A percentile compares a stretch with the other conserved stretches of the same genome.
Conservation (phyloP, 2,113 vertebrate genomes). For the Coptodon rendalli region DNA sequence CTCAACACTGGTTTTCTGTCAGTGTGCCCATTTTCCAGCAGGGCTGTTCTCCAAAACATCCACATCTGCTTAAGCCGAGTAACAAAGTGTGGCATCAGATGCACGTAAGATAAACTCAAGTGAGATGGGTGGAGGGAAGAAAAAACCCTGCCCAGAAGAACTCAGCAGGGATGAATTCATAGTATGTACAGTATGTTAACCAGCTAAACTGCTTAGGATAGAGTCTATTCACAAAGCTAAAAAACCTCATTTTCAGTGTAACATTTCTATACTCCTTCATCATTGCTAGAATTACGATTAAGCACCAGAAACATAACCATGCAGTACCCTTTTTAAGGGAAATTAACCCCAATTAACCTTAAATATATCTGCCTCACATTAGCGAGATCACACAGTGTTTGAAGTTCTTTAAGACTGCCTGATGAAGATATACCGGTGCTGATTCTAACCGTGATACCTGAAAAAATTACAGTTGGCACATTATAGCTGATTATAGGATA, state of each 20-base stretch:
- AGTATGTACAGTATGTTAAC: background rate
- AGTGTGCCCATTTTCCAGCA: background rate
- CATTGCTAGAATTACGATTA: background rate
- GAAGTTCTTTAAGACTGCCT: background rate
- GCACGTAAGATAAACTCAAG: background rate
- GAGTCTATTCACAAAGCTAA: background rate
- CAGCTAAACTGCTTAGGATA: background rate
- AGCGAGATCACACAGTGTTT: background rate
- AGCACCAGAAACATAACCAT: background rate
- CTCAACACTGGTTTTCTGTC: background rate
- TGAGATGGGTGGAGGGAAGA: background rate
- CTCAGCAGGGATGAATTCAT: background rate
- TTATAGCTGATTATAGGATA: background rate
- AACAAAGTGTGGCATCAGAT: background rate
- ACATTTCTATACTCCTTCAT: background rate
- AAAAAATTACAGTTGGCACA: background rate
- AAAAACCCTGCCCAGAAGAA: background rate
- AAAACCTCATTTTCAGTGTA: background rate
- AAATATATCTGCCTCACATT: background rate
- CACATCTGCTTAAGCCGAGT: background rate
- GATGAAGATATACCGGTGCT: rapidly evolving
- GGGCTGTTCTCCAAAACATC: background rate
- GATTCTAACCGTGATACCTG: background rate
- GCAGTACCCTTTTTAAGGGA: background rate
- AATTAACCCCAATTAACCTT: background rate